Conservation (phyloP, 1,140 invertebrate species). For the Drosophila tropicalis region DNA sequence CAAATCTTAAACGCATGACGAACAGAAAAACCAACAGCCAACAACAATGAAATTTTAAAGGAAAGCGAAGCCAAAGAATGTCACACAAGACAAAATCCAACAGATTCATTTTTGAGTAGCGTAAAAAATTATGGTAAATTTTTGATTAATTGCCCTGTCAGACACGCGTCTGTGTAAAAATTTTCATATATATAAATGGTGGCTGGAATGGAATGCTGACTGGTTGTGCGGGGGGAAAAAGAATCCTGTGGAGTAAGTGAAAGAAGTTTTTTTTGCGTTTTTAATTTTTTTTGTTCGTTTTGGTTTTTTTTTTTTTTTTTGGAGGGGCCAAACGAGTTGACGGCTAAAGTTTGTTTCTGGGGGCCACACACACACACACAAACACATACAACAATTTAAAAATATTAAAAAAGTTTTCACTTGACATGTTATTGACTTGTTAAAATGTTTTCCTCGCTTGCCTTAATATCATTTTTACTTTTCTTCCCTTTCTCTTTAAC, state of each 20-base stretch:
- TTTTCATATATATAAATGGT: neutral
- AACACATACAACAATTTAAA: conserved; percentile 67
- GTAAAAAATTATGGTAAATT: conserved; percentile 72
- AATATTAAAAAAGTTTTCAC: conserved; percentile 81
- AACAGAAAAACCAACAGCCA: conserved; percentile 30
- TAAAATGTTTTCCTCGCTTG: conserved; percentile 75
- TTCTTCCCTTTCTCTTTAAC: conserved; percentile 15
- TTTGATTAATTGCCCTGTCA: conserved; percentile 78
- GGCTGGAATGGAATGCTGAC: neutral
- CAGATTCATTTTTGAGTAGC: conserved; percentile 63
- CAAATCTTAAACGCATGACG: conserved; percentile 64
- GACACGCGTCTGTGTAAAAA: conserved; percentile 37
- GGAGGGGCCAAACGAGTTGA: conserved; percentile 42
- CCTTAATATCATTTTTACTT: conserved; percentile 64
- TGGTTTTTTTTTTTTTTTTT: neutral
- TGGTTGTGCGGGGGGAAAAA: neutral
- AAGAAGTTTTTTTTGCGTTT: conserved; percentile 8
- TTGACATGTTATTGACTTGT: conserved; percentile 82
- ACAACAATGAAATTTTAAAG: neutral
- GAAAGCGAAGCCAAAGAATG: conserved; percentile 14
- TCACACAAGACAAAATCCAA: conserved; percentile 33
- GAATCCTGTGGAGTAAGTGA: neutral
- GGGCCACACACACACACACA: conserved; percentile 11
- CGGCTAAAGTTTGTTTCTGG: conserved; percentile 31
- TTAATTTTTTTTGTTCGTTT: neutral